These are phyloP conservation scores for Magallana angulata DNA, from an alignment of 1,140 invertebrate species.

Conservation along the genomic window DNA sequence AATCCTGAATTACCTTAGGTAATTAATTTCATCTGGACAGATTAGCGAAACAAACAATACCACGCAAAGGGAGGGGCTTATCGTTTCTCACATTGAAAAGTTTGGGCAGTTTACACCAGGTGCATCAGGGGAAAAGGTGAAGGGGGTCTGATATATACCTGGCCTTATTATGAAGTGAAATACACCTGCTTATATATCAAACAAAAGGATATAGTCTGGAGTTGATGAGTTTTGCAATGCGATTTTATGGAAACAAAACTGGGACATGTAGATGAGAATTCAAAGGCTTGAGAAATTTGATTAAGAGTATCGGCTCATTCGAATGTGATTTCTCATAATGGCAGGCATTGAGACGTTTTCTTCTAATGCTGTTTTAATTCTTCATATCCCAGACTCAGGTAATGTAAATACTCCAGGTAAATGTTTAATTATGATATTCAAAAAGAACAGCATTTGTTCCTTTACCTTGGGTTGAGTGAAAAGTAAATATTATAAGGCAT, in stretches of 20 bases:
- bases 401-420: background rate
- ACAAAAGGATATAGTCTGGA: background rate
- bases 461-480: background rate
- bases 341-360: slow-evolving; percentile 18
- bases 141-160: background rate
- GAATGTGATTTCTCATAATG: background rate
- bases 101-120: background rate
- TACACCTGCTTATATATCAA: slow-evolving; percentile 17
- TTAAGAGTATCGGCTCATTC: no score
- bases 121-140: background rate
- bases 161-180: slow-evolving; percentile 6
- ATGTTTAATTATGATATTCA: background rate
- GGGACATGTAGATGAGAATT: no score
- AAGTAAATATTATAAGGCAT: background rate
- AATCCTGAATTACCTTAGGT: background rate
- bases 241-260: no score
- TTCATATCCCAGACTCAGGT: slow-evolving; percentile 25
- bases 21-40: slow-evolving; percentile 27
- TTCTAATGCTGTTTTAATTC: slow-evolving; percentile 8
- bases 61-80: slow-evolving; percentile 4
- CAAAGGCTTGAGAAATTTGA: no score
- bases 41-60: background rate
- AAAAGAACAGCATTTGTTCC: background rate
- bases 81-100: background rate
- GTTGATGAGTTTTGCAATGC: no score